These are phyloP conservation scores for Ivindomyrus marchei DNA, from an alignment of 2,113 vertebrate genomes.

Conservation along the genomic window DNA sequence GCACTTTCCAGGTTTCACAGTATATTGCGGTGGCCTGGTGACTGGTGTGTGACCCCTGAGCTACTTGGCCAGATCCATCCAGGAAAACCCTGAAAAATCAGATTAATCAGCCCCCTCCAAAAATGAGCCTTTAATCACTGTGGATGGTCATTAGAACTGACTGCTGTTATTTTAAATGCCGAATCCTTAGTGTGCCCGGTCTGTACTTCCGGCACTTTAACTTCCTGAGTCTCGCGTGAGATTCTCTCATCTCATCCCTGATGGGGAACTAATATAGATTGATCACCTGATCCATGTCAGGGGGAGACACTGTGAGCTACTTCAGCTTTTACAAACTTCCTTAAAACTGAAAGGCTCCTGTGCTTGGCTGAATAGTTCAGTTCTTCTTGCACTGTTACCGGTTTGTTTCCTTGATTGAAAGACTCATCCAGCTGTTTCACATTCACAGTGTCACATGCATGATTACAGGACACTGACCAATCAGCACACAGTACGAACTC, in stretches of 20 bases:
- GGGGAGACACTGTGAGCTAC: not conserved
- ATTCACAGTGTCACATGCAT: no score
- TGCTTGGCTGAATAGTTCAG: no score
- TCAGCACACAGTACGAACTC: no score
- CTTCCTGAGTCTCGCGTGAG: not conserved
- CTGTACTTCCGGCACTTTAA: not conserved
- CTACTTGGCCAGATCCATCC: not conserved
- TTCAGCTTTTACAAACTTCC: not conserved
- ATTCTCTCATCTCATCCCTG: not conserved
- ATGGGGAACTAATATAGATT: not conserved
- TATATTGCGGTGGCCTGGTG: not conserved
- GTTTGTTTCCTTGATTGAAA: no score
- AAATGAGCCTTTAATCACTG: not conserved
- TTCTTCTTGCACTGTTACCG: not conserved
- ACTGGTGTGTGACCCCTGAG: not conserved
- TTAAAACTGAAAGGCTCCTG: no score
- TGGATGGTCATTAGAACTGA: not conserved
- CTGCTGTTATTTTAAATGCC: not conserved
- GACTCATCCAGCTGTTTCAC: no score
- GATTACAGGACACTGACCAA: no score
- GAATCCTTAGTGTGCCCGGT: not conserved
- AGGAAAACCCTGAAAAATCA: not conserved
- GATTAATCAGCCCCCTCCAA: not conserved
- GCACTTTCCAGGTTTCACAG: not conserved
- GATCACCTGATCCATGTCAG: not conserved